Evolutionary conservation across 2,113 vertebrate genomes (phyloP).

Genomic region (Sapayoa aenigma): DNA sequence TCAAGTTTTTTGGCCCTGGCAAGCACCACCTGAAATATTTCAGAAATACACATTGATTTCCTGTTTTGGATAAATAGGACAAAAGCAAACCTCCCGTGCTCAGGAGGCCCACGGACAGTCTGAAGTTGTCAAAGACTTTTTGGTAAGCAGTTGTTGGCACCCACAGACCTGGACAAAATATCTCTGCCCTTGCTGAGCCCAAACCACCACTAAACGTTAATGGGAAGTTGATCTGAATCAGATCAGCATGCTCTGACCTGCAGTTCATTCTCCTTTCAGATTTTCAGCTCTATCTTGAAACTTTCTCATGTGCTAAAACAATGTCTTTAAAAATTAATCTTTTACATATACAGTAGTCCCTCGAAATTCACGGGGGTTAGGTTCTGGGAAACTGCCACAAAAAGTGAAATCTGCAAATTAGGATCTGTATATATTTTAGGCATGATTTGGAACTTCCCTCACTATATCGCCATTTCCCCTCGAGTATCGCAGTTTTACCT

Average conservation of each 20-base stretch:
- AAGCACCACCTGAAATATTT: neutral
- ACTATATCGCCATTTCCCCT: too few relatives aligned
- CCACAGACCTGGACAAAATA: neutral
- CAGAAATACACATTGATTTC: neutral
- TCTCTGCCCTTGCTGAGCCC: neutral
- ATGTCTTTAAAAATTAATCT: neutral
- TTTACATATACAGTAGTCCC: fast-evolving
- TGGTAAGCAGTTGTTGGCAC: neutral
- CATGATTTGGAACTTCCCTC: too few relatives aligned
- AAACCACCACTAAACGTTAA: neutral
- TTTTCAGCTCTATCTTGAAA: neutral
- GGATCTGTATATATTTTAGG: too few relatives aligned
- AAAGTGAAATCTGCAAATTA: too few relatives aligned
- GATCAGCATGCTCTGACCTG: neutral
- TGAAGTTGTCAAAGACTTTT: neutral
- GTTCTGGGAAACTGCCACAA: too few relatives aligned
- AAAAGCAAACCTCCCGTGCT: neutral
- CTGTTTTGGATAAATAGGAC: conserved; percentile 5
- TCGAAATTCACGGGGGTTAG: too few relatives aligned
- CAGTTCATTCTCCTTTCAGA: neutral
- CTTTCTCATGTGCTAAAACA: neutral
- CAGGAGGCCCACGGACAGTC: neutral
- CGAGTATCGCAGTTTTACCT: too few relatives aligned
- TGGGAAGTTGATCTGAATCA: neutral
- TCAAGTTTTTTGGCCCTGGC: neutral